Conservation (phyloP, 1,140 invertebrate species). For the Ips typographus region DNA sequence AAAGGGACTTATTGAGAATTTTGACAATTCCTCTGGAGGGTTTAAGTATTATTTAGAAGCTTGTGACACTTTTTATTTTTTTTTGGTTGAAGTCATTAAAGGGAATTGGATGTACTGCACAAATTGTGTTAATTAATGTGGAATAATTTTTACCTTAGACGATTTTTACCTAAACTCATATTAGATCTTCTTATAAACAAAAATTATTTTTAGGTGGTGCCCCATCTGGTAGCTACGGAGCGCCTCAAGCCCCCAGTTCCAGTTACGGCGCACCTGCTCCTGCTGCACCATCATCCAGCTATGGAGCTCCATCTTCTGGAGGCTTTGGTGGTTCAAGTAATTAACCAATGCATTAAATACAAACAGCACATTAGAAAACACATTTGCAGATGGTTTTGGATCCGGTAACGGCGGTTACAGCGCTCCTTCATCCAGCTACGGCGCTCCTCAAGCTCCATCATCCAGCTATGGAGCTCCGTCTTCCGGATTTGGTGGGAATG, state of each 20-base stretch:
- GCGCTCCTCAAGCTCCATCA: slow-evolving; percentile 43
- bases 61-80: too few species aligned
- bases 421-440: slow-evolving; percentile 44
- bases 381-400: slow-evolving; percentile 25
- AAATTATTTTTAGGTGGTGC: slow-evolving; percentile 45
- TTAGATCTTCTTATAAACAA: background rate
- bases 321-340: slow-evolving; percentile 32
- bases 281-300: slow-evolving; percentile 49
- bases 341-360: background rate
- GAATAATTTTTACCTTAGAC: slow-evolving; percentile 1
- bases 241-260: slow-evolving; percentile 32
- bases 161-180: too few species aligned
- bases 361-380: background rate
- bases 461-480: slow-evolving; percentile 50
- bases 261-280: slow-evolving; percentile 43
- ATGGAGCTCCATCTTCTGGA: slow-evolving; percentile 52
- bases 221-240: slow-evolving; percentile 39
- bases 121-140: background rate
- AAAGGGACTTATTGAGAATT: too few species aligned
- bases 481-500: slow-evolving; percentile 23
- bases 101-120: too few species aligned
- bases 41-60: too few species aligned
- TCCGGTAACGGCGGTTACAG: slow-evolving; percentile 13
- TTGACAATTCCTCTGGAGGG: too few species aligned
- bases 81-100: too few species aligned